Evolutionary conservation across 2,888 invertebrate species (phyloP), one percentile per base, ranked within the genome.

Genomic region (Platynereis dumerilii): DNA sequence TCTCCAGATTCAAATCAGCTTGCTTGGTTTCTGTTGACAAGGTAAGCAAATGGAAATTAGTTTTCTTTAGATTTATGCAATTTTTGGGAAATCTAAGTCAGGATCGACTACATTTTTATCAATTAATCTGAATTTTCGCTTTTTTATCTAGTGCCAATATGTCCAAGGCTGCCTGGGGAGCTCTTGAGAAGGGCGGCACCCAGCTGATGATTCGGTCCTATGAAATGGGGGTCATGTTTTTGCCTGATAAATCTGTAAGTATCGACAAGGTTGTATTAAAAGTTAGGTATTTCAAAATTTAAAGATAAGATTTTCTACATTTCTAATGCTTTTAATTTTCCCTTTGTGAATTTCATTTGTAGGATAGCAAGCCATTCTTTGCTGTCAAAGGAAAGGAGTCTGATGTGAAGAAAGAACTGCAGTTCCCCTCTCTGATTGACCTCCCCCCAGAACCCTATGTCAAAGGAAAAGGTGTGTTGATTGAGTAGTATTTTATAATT

Each of bases 121-220:
- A n/a, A n/a, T n/a, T n/a, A n/a, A n/a, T n/a, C n/a, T n/a, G 12
- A 34, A 34, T 34, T 34, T 5, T 34, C 12, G 34, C 73, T 77
- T 72, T 72, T n/a, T n/a, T n/a, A n/a, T n/a, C n/a, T n/a, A 96
- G 96, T 61, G 94, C 93, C 0, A 99, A 99, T 86, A 86, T 97
- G 34, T 98, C 97, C 15, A 97, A 96, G 86, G 94, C 97, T 0
- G 98, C 98, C 0, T 98, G 98, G 98, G 98, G 98, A 48, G 86
- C 86, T 12, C 70, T 86, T 76, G 88, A 85, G 83, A 89, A 84
- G 87, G 89, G 80, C 84, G 88, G 91, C 39, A 80, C 84, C 29
- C 86, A 85, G 69, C 80, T 88, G 60, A 86, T 86, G 73, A 89
- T 96, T 10, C 88, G 92, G 82, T 95, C 93, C 53, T 96, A 93